A percentile compares a stretch with the other conserved stretches of the same genome.
phyloP scores from a whole-genome alignment of 2,797 vertebrate species.

The Lagodon rhomboides region DNA sequence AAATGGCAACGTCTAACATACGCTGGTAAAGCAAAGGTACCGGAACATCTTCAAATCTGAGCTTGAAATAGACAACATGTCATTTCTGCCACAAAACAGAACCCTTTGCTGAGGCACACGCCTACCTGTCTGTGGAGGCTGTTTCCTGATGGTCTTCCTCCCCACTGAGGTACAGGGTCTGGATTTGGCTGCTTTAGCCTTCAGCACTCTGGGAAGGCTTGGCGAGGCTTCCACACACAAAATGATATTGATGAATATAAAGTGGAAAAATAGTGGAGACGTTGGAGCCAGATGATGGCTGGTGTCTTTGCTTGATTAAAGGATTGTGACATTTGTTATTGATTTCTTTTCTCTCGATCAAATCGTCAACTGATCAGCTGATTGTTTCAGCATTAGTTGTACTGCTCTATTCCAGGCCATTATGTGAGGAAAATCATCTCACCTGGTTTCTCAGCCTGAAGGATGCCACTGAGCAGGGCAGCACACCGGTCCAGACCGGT shows the following conservation, averaged over 20 bases:
- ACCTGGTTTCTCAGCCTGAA: constrained; percentile 89
- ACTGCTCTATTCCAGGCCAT: neutral
- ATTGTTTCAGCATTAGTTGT: neutral
- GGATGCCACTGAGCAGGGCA: constrained; percentile 88
- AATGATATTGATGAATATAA: no score
- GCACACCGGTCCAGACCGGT: constrained; percentile 91
- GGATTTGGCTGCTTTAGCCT: constrained; percentile 61
- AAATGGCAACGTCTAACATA: no score
- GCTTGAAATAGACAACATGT: no score
- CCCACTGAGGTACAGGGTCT: constrained; percentile 56
- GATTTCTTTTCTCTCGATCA: neutral
- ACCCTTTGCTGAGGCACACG: no score
- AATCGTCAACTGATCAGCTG: neutral
- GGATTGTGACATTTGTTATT: neutral
- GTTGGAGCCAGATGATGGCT: neutral
- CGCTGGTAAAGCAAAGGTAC: no score
- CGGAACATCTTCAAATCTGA: no score
- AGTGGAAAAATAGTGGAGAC: neutral
- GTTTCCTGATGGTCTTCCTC: constrained; percentile 81
- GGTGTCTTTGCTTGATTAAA: neutral
- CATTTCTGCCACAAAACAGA: no score
- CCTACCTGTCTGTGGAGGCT: constrained; percentile 84
- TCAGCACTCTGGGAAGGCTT: constrained; percentile 61
- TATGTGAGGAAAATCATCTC: neutral
- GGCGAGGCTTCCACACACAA: constrained; percentile 60